Evolutionary conservation across 2,113 vertebrate species (phyloP), one percentile per base, ranked within the genome.

Genomic region (Todiramphus saurophagus): DNA sequence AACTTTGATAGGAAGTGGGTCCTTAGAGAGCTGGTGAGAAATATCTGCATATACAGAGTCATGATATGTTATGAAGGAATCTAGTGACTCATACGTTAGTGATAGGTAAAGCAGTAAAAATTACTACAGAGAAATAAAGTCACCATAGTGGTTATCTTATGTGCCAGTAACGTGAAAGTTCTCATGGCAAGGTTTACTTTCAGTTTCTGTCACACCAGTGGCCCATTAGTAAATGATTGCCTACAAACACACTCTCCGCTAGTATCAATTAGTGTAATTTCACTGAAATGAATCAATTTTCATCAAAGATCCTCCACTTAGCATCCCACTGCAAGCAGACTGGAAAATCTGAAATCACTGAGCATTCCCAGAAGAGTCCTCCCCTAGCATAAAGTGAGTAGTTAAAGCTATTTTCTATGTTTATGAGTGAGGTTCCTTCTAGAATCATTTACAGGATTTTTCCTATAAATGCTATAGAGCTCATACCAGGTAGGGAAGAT

Each of bases 1-100:
- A 95, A 94, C 95, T 97, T 93, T 96, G 93, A 90, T 96, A 79
- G 79, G 62, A 83, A 76, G 41, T 21, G 24, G 3, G 23, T 89
- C 80, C 88, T 90, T 89, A 43, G 91, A 92, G 79, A 94, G 41
- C 35, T 87, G 46, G 48, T 78, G 77, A 94, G 48, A 96, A 82
- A 46, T 84, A 84, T 51, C 55, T 89, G 77, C 85, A 89, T 94
- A 93, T 80, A 86, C 95, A 89, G 83, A 91, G 44, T 82, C n/a
- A 79, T 46, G 59, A 44, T 82, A 68, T 51, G 60, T 44, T 83
- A 51, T 13, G 21, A 41, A 84, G 76, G 41, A 90, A 73, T 73
- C 39, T 62, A 59, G 44, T 81, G 55, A 75, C 20, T 93, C 80
- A 63, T 17, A 63, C 48, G 20, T 48, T 50, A 64, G 64, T 64